Evolutionary conservation across 1,140 invertebrate genomes (phyloP).

Genomic region (Neocloeon triangulifer): DNA sequence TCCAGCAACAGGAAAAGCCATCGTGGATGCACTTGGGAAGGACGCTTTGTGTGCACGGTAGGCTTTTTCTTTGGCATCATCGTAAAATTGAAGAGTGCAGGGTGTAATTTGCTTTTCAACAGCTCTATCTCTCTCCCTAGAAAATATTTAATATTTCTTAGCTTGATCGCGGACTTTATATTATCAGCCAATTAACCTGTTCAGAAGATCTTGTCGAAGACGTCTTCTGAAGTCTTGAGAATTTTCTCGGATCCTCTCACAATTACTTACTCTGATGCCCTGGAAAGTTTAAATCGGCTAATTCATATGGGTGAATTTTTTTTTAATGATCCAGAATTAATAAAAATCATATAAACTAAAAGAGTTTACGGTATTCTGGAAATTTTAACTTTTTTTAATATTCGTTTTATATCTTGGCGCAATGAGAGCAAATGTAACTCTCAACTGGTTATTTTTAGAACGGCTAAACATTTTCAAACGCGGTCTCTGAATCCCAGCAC

Average conservation of each 20-base stretch:
- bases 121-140: slow-evolving; percentile 22
- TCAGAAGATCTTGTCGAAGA: slow-evolving; percentile 58
- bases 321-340: too few relatives aligned
- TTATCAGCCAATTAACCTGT: slow-evolving; percentile 47
- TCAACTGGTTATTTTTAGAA: too few relatives aligned
- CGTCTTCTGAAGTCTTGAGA: slow-evolving; percentile 47
- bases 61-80: slow-evolving; percentile 32
- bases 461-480: too few relatives aligned
- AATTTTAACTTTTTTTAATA: too few relatives aligned
- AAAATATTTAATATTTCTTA: not conserved
- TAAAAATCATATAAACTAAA: not conserved
- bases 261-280: slow-evolving; percentile 15
- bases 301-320: too few relatives aligned
- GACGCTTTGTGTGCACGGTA: slow-evolving; percentile 38
- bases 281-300: too few relatives aligned
- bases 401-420: too few relatives aligned
- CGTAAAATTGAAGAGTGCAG: slow-evolving; percentile 38
- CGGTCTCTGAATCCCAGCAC: too few relatives aligned
- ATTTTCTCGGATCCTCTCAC: too few relatives aligned
- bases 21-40: slow-evolving; percentile 33
- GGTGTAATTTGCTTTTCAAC: slow-evolving; percentile 39
- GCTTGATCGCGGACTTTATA: not conserved
- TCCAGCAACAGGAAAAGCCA: slow-evolving; percentile 35
- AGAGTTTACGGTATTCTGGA: too few relatives aligned
- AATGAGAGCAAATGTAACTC: too few relatives aligned